A percentile compares a stretch with the other conserved stretches of the same genome.
phyloP scores from a whole-genome alignment of 1,140 invertebrate genomes.

The Cydia fagiglandana region DNA sequence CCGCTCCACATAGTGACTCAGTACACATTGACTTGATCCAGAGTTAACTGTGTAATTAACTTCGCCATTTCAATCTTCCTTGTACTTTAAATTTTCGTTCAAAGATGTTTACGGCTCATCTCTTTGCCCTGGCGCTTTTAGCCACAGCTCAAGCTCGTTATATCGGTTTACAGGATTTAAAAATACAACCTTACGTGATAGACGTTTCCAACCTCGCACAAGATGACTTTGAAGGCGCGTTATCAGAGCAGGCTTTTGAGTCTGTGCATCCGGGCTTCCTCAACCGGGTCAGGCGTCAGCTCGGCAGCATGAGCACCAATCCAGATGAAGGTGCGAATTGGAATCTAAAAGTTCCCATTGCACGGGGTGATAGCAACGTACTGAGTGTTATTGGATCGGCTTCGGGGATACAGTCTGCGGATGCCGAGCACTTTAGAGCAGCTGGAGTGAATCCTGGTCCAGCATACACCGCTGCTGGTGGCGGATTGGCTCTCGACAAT shows the following conservation, averaged over 20 bases:
- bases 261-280: constrained; percentile 14
- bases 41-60: neutral
- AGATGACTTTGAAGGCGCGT: neutral
- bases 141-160: constrained; percentile 17
- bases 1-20: neutral
- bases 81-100: neutral
- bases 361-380: constrained; percentile 47
- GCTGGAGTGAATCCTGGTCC: constrained; percentile 34
- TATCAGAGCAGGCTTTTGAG: neutral
- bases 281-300: constrained; percentile 41
- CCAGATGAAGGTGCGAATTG: constrained; percentile 47
- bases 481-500: constrained; percentile 50
- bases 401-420: constrained; percentile 32
- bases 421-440: constrained; percentile 33
- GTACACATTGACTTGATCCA: neutral
- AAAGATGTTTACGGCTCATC: neutral
- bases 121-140: neutral
- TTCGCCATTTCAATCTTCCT: neutral
- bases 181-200: constrained; percentile 17
- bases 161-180: constrained; percentile 2
- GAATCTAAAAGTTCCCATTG: constrained; percentile 46
- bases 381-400: constrained; percentile 48
- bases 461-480: constrained; percentile 41
- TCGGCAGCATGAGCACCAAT: constrained; percentile 44
- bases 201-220: constrained; percentile 15